Conservation (phyloP, 2,113 vertebrate genomes). For the Sinocyclocheilus maitianheensis region DNA sequence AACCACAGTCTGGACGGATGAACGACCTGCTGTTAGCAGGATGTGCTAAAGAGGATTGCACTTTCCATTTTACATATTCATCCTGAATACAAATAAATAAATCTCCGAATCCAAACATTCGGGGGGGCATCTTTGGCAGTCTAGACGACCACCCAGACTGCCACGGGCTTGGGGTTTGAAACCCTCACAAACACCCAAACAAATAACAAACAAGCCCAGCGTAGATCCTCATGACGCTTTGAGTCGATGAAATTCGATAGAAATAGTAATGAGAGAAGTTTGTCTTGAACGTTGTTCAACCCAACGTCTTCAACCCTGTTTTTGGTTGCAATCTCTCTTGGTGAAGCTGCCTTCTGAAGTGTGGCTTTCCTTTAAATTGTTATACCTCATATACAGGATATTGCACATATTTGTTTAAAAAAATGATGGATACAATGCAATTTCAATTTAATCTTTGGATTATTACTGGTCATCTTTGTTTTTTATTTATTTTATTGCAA, state of each 20-base stretch:
- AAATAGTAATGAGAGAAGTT: conserved; percentile 16
- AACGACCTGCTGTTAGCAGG: conserved; percentile 72
- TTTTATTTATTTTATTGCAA: neutral
- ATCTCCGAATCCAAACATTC: conserved; percentile 71
- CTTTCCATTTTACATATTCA: conserved; percentile 75
- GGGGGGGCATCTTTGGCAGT: conserved; percentile 68
- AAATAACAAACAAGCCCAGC: conserved; percentile 62
- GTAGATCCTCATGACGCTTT: conserved; percentile 29
- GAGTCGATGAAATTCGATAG: conserved; percentile 11
- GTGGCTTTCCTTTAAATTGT: neutral
- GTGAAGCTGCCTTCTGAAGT: neutral
- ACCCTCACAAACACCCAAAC: conserved; percentile 58
- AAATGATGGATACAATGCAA: neutral
- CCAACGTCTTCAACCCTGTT: neutral
- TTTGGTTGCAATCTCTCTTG: neutral
- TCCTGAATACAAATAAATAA: conserved; percentile 76
- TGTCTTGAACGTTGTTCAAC: neutral
- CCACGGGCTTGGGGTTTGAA: conserved; percentile 54
- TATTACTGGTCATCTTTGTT: neutral
- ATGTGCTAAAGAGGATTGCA: conserved; percentile 65
- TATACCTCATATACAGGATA: neutral
- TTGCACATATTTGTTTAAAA: neutral
- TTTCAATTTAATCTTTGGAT: neutral
- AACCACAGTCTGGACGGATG: conserved; percentile 74
- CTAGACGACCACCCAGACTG: conserved; percentile 69